Base-by-base conservation (phyloP, 2,888 invertebrate genomes). In the Caenorhabditis wallacei region DNA sequence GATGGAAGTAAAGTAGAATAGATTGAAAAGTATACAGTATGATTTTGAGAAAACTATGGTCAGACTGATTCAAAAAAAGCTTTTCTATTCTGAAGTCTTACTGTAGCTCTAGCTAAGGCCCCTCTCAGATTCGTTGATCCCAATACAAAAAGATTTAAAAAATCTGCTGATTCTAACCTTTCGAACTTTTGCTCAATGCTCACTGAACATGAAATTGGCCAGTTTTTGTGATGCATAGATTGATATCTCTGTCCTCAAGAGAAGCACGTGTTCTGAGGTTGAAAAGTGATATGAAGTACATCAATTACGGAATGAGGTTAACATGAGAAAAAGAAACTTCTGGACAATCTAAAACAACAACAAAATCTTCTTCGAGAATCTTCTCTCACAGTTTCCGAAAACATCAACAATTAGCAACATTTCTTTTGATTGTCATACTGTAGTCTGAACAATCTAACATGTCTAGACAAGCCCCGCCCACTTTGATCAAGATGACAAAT, bases 161-260 rank as follows among this genome's bases (percentile, higher is more conserved):
- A n/a, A n/a, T n/a, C n/a, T n/a, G n/a, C n/a, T 13, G 18, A 43
- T 40, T 22, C 16, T 61, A 59, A 20, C 24, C 66, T 53, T 20
- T 20, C 16, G 66, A 66, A 66, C 66, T 66, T 66, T 40, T 66
- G 66, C 66, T 66, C 66, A 8, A 53, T 66, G 66, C 66, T 66
- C 66, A 37, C 53, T 66, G 20, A 66, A 53, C 24, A 51, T 53
- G 48, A 66, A 53, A 66, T 53, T 35, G 51, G 35, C 51, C 53
- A 66, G 66, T 53, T 64, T 48, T 30, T 48, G 48, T 48, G 64
- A 64, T 51, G 30, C 35, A 51, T 37, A 66, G 64, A 66, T 66
- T 66, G 64, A 66, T 66, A 66, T 66, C 64, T 64, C 20, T 66
- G 53, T 30, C 66, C 64, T 66, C 53, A 22, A 18, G 53, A 53